Evolutionary conservation across 2,888 invertebrate genomes (phyloP).

Genomic region (Lamproptera curius): DNA sequence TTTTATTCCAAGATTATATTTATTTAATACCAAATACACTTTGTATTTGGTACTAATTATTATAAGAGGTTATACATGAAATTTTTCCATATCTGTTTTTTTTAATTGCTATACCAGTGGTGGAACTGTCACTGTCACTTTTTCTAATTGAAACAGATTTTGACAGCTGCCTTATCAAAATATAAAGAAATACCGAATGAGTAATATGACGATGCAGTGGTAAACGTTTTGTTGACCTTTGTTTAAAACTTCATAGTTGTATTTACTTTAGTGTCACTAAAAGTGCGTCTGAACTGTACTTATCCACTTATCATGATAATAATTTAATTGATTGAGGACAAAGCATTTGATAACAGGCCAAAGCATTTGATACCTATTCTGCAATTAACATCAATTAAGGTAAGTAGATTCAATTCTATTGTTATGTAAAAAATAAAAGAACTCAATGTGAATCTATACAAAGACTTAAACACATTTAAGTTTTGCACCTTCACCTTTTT

Average conservation of each 20-base stretch:
- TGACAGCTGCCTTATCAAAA: no score
- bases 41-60: background rate
- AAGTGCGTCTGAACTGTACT: background rate
- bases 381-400: constrained; percentile 4
- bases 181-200: no score
- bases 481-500: background rate
- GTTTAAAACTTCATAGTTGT: constrained; percentile 11
- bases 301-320: constrained; percentile 18
- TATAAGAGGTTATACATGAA: background rate
- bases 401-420: constrained; percentile 2
- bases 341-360: constrained; percentile 6
- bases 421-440: background rate
- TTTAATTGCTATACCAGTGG: no score
- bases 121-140: no score
- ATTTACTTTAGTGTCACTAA: constrained; percentile 2
- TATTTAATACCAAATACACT: background rate
- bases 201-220: background rate
- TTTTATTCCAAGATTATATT: constrained; percentile 2
- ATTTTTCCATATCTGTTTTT: no score
- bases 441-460: background rate
- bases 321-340: constrained; percentile 6
- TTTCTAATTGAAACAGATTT: no score
- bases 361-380: constrained; percentile 6
- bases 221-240: constrained; percentile 8
- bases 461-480: background rate